Evolutionary conservation across 1,140 invertebrate species (phyloP).

Genomic region (Oedothorax gibbosus): DNA sequence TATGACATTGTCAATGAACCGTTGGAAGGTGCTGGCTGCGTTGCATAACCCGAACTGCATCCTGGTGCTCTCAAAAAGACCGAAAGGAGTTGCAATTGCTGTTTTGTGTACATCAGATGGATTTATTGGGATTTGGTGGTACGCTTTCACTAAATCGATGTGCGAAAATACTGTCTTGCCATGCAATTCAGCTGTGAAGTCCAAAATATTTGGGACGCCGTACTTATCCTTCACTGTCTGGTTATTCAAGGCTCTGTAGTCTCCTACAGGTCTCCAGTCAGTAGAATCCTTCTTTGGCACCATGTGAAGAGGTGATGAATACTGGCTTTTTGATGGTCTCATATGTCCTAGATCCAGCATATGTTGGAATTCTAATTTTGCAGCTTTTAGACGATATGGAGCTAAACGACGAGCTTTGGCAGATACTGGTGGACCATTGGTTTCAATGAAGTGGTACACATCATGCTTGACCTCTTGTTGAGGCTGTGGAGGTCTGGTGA

Average conservation of each 20-base stretch:
- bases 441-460: constrained; percentile 55
- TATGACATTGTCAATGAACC: too few species aligned
- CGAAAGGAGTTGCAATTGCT: constrained; percentile 63
- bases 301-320: constrained; percentile 64
- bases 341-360: constrained; percentile 54
- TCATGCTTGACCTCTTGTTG: constrained; percentile 38
- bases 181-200: constrained; percentile 57
- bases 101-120: constrained; percentile 43
- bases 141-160: constrained; percentile 59
- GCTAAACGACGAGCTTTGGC: constrained; percentile 36
- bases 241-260: constrained; percentile 65
- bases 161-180: constrained; percentile 53
- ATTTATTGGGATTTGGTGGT: too few species aligned
- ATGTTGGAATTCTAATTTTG: constrained; percentile 48
- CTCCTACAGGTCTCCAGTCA: constrained; percentile 62
- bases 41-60: too few species aligned
- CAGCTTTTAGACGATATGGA: constrained; percentile 48
- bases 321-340: constrained; percentile 51
- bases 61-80: constrained; percentile 25
- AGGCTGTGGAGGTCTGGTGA: too few species aligned
- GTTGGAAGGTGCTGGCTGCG: too few species aligned
- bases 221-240: constrained; percentile 64
- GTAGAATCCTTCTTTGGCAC: constrained; percentile 62
- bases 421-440: constrained; percentile 36
- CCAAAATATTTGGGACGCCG: constrained; percentile 63